phyloP scores from a whole-genome alignment of 2,888 invertebrate species.

The Caenorhabditis virilis region DNA sequence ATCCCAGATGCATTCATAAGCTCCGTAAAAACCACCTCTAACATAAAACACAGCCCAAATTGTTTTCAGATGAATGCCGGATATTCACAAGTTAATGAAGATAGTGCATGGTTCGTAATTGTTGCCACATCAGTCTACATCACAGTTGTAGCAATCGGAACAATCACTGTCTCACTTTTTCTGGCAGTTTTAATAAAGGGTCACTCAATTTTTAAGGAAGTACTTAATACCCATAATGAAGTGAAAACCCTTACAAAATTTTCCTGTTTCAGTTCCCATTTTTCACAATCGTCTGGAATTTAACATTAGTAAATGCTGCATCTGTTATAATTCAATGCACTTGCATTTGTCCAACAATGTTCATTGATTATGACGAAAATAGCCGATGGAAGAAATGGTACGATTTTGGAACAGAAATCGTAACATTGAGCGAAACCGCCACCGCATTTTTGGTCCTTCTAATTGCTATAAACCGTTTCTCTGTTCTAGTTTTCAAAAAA shows the following conservation, averaged over 20 bases:
- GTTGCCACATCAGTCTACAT: neutral
- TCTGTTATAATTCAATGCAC: conserved; percentile 2
- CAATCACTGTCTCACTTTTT: neutral
- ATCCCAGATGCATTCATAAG: no score
- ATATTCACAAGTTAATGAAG: no score
- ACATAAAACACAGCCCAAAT: no score
- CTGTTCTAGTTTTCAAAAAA: conserved; percentile 1
- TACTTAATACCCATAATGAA: neutral
- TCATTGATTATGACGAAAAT: conserved; percentile 1
- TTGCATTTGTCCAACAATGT: conserved; percentile 10
- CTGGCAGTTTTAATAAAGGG: conserved; percentile 1
- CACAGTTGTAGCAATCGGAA: neutral
- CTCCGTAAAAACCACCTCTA: no score
- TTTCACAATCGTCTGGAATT: conserved; percentile 45
- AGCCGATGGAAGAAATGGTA: conserved; percentile 1
- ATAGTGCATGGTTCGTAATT: neutral
- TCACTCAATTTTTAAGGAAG: neutral
- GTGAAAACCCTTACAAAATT: neutral
- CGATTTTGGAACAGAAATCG: neutral
- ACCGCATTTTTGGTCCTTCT: neutral
- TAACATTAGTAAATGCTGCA: conserved; percentile 18
- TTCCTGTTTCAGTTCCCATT: conserved; percentile 29
- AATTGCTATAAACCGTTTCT: conserved; percentile 7
- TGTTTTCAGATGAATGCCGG: no score
- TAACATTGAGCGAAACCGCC: neutral